phyloP scores from a whole-genome alignment of 2,888 invertebrate species.

The Parochlus steinenii region DNA sequence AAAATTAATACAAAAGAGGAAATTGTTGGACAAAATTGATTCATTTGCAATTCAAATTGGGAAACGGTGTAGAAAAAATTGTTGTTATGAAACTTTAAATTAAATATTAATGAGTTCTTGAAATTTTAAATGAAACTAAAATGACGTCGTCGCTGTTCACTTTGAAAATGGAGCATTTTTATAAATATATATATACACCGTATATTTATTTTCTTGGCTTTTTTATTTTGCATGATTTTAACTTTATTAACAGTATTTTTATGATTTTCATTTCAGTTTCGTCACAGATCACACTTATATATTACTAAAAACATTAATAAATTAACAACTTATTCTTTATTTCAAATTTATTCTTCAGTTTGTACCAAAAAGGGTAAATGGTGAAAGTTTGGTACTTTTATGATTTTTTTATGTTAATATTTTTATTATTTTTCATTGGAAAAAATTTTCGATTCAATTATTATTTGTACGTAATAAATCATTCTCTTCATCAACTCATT shows the following conservation, averaged over 20 bases:
- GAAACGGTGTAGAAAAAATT: not conserved
- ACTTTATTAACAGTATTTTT: slow-evolving; percentile 3
- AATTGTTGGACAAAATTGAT: not conserved
- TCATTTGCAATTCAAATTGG: slow-evolving; percentile 7
- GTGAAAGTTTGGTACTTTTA: slow-evolving; percentile 10
- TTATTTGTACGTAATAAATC: not conserved
- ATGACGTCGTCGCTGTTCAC: not conserved
- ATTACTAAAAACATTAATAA: slow-evolving; percentile 3
- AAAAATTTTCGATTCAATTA: not conserved
- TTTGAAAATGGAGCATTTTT: not conserved
- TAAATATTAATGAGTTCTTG: too few species aligned
- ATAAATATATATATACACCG: too few species aligned
- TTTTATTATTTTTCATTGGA: not conserved
- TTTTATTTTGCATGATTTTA: too few species aligned
- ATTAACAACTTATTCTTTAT: slow-evolving; percentile 6
- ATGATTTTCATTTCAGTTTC: slow-evolving; percentile 3
- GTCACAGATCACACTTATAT: slow-evolving; percentile 8
- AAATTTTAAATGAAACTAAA: not conserved
- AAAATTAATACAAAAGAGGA: not conserved
- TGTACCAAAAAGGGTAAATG: slow-evolving; percentile 5
- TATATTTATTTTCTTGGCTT: too few species aligned
- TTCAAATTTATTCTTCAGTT: slow-evolving; percentile 2
- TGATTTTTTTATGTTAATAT: not conserved
- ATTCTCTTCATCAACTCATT: not conserved
- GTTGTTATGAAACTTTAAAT: too few species aligned